Evolutionary conservation across 2,888 invertebrate genomes (phyloP), one percentile per base, ranked within the genome.

Genomic region (Chymomyza amoena): DNA sequence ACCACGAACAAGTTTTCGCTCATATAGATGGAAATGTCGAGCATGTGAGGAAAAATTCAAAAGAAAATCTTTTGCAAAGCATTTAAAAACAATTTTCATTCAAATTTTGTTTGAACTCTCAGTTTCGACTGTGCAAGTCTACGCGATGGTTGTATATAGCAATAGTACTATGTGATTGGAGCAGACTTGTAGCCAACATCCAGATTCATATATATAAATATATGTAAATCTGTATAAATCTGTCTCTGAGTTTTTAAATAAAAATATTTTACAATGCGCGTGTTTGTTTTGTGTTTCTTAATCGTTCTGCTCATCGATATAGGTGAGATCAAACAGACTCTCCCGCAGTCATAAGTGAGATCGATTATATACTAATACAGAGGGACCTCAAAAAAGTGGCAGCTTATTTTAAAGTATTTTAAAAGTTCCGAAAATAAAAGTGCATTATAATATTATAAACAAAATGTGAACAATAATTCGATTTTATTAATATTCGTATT

Each of bases 71-170:
- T 57, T 57, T 57, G 20, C 18, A 10, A 28, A 6, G 13, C 13
- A 25, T 25, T 18, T 25, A 15, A 13, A 15, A 57, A 54, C 4
- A 54, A 9, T 25, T 57, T 71, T 76, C 86, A 80, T 73, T 76
- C 69, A 72, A 69, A 76, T 76, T 84, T 80, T 74, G 84, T 79
- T 76, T 79, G 70, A 56, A 73, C 62, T 70, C 45, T 61, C 80
- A 85, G 82, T 82, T 78, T 82, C 83, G 79, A 64, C 71, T 86
- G 81, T 74, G 81, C 81, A 84, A 73, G 81, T 78, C 86, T 75
- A 73, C 69, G 78, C 73, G 76, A 72, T 73, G 80, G 82, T 75
- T 72, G 72, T 65, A 69, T 72, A 45, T 45, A 45, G 39, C 13
- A 45, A 10, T 1, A 45, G 10, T 45, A 45, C 10, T 2, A 45